Evolutionary conservation across 2,888 invertebrate species (phyloP), one percentile per base, ranked within the genome.

Genomic region (Coremacera marginata): DNA sequence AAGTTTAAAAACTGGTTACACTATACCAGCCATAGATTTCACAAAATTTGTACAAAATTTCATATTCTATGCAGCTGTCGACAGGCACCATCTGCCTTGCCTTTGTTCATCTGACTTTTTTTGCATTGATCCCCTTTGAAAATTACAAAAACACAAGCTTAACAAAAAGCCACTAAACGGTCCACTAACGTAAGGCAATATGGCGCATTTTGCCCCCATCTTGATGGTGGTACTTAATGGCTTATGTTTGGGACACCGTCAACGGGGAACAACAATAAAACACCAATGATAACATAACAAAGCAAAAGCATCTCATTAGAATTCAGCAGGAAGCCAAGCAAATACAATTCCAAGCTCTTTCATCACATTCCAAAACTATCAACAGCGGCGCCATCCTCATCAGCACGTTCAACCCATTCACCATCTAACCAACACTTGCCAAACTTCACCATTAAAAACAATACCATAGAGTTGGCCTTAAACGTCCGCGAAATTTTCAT

Each of bases 201-300:
- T 4, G 19, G 5, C 27, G 22, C 68, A 51, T 25, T 51, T 22
- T 68, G 51, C 27, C n/a, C 51, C 31, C 31, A 31, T 31, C 31
- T 27, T 49, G 49, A 49, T n/a, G 22, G 22, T 25, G 68, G 68
- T 51, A 34, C 27, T 68, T 68, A 68, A 68, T 68, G 68, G 25
- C 51, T 44, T 44, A 44, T 44, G 44, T 14, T 44, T 44, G 44
- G 44, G 14, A 11, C 11, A 2, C 14, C 44, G 14, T 44, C 44
- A 11, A 44, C 44, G 44, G 44, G 14, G 44, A 3, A 44, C 44
- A 44, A 44, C 44, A 44, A 44, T 11, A 5, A 37, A 37, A 37
- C 37, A 65, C 14, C 67, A 34, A 37, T 44, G 19, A 68, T 25
- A 68, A 51, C 19, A 22, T 22, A 25, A 22, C 25, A 60, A 60